These are phyloP conservation scores for Microtus californicus DNA, from an alignment of 2,797 vertebrate species.

Conservation along the genomic window DNA sequence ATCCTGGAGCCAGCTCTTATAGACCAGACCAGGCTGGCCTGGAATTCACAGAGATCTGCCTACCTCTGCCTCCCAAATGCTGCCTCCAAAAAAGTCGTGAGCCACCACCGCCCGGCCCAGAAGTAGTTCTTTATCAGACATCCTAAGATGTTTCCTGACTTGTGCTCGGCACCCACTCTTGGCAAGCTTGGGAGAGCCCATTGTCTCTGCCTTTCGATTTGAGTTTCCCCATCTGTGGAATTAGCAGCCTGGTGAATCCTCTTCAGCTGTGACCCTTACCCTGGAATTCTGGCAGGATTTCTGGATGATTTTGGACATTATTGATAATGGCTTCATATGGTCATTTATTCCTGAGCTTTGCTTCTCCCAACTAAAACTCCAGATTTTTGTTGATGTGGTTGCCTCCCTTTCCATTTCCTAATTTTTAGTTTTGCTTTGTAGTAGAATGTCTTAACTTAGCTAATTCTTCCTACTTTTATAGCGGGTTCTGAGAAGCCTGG, in stretches of 20 bases:
- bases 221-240: neutral
- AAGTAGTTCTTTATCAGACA: neutral
- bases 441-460: neutral
- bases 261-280: neutral
- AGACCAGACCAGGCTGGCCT: too few relatives aligned
- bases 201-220: neutral
- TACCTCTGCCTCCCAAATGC: too few relatives aligned
- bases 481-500: neutral
- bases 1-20: too few relatives aligned
- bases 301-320: neutral
- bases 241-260: neutral
- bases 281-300: neutral
- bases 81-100: too few relatives aligned
- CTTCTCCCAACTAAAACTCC: neutral
- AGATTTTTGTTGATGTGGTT: neutral
- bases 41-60: too few relatives aligned
- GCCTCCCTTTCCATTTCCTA: neutral
- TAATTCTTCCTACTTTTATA: neutral
- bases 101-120: accelerated
- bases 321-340: neutral
- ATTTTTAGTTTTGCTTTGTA: neutral
- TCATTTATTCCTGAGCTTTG: neutral
- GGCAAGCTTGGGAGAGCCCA: neutral
- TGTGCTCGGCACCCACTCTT: neutral
- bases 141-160: neutral